Base-by-base conservation (phyloP, 1,140 invertebrate species). In the Augochlora pura region DNA sequence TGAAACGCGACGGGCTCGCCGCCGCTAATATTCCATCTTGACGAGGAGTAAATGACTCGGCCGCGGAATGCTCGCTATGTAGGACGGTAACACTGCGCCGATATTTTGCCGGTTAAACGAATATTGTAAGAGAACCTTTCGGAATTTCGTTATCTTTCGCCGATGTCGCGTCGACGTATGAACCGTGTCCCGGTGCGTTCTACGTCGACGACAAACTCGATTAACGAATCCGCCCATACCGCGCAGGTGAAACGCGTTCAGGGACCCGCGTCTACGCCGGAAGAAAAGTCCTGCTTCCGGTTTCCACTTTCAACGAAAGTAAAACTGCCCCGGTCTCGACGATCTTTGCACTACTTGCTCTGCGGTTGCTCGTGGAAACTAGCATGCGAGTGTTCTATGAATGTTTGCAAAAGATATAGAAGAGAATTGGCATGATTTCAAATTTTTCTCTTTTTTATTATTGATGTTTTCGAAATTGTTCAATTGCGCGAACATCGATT, bases 41-140 rank as follows among this genome's bases (percentile, higher is more conserved):
- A 78, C 76, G 68, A 78, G 76, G 76, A 78, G 76, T 78, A 72
- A 78, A 78, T 72, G 76, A 78, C 76, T 78, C 64, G 9, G 49
- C 67, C 14, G 16, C n/a, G 76, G 76, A 72, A 78, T 78, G 76
- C n/a, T 23, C 38, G 42, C 69, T 78, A 78, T 78, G 68, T 78
- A 64, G 76, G 76, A 72, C 69, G 64, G 64, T 62, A 78, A 78
- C 76, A 46, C 76, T 52, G 75, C 66, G 66, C 75, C 75, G 75
- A 77, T 77, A 77, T 70, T n/a, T 77, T 57, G 57, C 25, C 68
- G n/a, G 42, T 76, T 76, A 59, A 38, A 18, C 74, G 25, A 46
- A 21, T 76, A 76, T 76, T 65, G 75, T 57, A 66, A 71, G 71
- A 78, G 72, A 78, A 18, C 68, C n/a, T 64, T 64, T 2, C 59